Evolutionary conservation across 2,888 invertebrate genomes (phyloP).

Genomic region (Aporophyla nigra): DNA sequence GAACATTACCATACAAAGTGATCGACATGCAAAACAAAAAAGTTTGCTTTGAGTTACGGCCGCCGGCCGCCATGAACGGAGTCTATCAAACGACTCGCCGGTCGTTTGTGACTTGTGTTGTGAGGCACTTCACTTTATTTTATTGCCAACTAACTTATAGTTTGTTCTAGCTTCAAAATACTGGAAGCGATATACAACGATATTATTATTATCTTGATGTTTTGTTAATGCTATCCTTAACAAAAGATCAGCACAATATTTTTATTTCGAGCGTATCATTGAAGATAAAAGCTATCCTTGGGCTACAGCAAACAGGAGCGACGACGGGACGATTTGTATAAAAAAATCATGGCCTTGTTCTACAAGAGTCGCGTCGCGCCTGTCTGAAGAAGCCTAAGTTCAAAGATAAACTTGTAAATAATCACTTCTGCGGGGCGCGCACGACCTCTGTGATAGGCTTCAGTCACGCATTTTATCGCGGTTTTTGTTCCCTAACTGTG

Average conservation of each 20-base stretch:
- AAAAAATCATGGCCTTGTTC: too few relatives aligned
- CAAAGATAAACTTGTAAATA: neutral
- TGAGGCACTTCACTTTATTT: conserved; percentile 31
- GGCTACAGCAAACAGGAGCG: too few relatives aligned
- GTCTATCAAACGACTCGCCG: conserved; percentile 8
- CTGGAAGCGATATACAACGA: conserved; percentile 3
- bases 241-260: too few relatives aligned
- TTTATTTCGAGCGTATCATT: too few relatives aligned
- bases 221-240: neutral
- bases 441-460: too few relatives aligned
- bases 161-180: conserved; percentile 11
- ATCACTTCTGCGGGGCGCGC: neutral
- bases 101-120: conserved; percentile 41
- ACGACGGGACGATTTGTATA: too few relatives aligned
- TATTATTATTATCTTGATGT: conserved; percentile 8
- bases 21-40: conserved; percentile 48
- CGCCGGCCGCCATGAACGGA: conserved; percentile 7
- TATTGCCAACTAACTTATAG: conserved; percentile 19
- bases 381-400: neutral
- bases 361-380: too few relatives aligned
- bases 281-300: too few relatives aligned
- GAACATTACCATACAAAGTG: conserved; percentile 55
- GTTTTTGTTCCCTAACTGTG: too few relatives aligned
- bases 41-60: conserved; percentile 38
- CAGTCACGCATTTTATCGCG: too few relatives aligned